These are phyloP conservation scores for Sciurus niger DNA, from an alignment of 2,113 vertebrate genomes.

Conservation along the genomic window DNA sequence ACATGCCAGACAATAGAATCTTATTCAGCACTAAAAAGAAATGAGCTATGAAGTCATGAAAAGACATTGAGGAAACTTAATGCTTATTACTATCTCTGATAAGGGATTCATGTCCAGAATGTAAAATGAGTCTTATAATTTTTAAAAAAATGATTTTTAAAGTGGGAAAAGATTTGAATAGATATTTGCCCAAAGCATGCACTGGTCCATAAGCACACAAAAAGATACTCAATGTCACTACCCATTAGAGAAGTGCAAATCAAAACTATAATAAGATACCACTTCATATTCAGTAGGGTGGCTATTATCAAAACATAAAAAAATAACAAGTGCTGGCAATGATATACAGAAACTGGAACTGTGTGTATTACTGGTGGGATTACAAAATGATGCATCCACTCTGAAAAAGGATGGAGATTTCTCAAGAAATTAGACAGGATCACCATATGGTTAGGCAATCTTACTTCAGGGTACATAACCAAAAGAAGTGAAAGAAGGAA, in stretches of 20 bases:
- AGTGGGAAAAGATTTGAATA: constrained; percentile 13
- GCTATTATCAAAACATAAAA: background rate
- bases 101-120: constrained; percentile 2
- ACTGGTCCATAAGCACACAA: background rate
- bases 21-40: background rate
- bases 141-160: constrained; percentile 12
- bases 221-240: background rate
- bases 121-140: background rate
- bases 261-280: background rate
- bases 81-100: background rate
- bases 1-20: background rate
- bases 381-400: background rate
- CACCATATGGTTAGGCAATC: background rate
- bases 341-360: background rate
- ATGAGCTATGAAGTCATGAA: background rate
- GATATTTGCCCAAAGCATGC: constrained; percentile 37
- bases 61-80: background rate
- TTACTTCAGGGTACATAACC: background rate
- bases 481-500: background rate
- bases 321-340: background rate
- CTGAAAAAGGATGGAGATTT: background rate
- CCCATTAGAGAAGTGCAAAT: constrained; percentile 32
- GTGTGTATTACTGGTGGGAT: background rate
- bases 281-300: background rate
- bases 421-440: constrained; percentile 3